Conservation (phyloP, 2,888 invertebrate species). For the Erynnis tages region DNA sequence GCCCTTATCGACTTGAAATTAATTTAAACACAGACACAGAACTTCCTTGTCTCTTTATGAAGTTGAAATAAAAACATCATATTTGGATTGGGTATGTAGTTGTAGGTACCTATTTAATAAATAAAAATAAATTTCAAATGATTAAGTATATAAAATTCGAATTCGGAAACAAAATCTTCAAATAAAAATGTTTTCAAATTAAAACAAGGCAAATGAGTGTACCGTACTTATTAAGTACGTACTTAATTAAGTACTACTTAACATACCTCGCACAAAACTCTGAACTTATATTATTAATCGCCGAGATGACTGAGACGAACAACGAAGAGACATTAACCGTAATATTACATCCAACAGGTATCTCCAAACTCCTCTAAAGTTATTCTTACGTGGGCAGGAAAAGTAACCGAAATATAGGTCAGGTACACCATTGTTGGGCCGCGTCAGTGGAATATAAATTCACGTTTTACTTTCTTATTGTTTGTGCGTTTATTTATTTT, state of each 20-base stretch:
- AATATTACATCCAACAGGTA: constrained; percentile 29
- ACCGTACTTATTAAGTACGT: too few relatives aligned
- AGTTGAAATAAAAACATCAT: background rate
- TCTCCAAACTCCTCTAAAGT: constrained; percentile 19
- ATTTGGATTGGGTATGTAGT: too few relatives aligned
- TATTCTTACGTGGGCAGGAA: constrained; percentile 19
- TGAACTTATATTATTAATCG: constrained; percentile 7
- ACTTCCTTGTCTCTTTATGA: background rate
- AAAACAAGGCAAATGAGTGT: too few relatives aligned
- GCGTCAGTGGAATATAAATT: constrained; percentile 14
- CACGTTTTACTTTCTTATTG: constrained; percentile 1
- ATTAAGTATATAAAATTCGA: too few relatives aligned
- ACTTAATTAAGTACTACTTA: background rate
- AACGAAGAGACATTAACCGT: constrained; percentile 15
- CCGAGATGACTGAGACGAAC: background rate
- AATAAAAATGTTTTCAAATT: too few relatives aligned
- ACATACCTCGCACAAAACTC: too few relatives aligned
- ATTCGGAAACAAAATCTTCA: too few relatives aligned
- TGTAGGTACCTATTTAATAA: too few relatives aligned
- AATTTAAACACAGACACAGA: too few relatives aligned
- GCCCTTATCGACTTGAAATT: too few relatives aligned
- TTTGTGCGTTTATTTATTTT: constrained; percentile 11
- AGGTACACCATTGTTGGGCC: constrained; percentile 10
- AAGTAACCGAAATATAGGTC: constrained; percentile 25
- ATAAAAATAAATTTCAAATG: too few relatives aligned